These are phyloP conservation scores for Hydropsyche betteni DNA, from an alignment of 2,888 invertebrate species.

Conservation along the genomic window DNA sequence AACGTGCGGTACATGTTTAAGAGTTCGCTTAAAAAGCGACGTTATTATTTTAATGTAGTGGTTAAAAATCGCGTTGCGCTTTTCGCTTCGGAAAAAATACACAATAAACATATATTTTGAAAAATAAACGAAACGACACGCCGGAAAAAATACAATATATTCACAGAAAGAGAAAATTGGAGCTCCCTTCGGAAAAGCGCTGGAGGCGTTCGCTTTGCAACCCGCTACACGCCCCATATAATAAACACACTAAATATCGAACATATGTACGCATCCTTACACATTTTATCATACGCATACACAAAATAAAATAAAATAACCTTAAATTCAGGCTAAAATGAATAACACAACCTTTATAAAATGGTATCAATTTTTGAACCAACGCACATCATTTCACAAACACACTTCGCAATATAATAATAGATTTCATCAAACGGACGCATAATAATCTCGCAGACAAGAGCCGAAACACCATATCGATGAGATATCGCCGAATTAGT, in stretches of 20 bases:
- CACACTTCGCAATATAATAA: no score
- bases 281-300: no score
- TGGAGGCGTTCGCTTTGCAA: slow-evolving; percentile 15
- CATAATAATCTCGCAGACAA: neutral
- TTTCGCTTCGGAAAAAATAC: neutral
- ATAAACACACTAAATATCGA: slow-evolving; percentile 3
- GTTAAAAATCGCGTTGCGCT: no score
- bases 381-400: no score
- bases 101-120: slow-evolving; percentile 2
- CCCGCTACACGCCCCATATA: neutral
- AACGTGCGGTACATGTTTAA: no score
- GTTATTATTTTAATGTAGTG: no score
- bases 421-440: neutral
- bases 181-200: slow-evolving; percentile 8
- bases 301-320: no score
- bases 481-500: slow-evolving; percentile 9
- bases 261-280: neutral
- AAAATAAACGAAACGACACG: slow-evolving; percentile 17
- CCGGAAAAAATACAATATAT: slow-evolving; percentile 8
- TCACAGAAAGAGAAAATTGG: slow-evolving; percentile 1
- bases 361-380: no score
- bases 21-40: no score
- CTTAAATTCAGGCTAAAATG: no score
- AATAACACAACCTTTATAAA: no score
- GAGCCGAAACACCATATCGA: no score